These are phyloP conservation scores for Hippocampus barbouri DNA, from an alignment of 2,113 vertebrate genomes.

Conservation along the genomic window DNA sequence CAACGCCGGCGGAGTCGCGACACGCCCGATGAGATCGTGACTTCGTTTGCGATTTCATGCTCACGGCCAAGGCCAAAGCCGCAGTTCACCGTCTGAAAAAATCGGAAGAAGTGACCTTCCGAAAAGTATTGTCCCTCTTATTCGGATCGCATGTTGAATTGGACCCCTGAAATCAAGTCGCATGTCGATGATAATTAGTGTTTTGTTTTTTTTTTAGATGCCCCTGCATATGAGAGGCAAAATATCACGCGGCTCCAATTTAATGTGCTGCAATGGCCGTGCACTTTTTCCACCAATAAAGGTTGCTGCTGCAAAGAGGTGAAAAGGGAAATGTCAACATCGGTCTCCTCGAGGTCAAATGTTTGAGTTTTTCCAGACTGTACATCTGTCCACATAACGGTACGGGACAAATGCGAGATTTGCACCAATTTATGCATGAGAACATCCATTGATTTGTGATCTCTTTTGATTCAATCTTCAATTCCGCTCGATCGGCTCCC, in stretches of 20 bases:
- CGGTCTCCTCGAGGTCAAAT: not conserved
- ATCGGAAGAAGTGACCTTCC: too few relatives aligned
- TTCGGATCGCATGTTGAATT: not conserved
- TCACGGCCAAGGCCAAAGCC: too few relatives aligned
- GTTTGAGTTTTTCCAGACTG: not conserved
- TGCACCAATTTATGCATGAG: conserved; percentile 8
- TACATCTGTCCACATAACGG: conserved; percentile 14
- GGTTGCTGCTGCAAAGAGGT: too few relatives aligned
- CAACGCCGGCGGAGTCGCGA: too few relatives aligned
- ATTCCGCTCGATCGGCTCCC: conserved; percentile 33
- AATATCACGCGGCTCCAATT: not conserved
- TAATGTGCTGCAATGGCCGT: not conserved
- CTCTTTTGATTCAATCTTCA: conserved; percentile 20
- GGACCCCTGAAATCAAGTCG: not conserved
- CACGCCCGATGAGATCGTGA: too few relatives aligned
- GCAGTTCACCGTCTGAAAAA: too few relatives aligned
- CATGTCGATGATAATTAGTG: not conserved
- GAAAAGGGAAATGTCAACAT: not conserved
- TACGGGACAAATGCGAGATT: conserved; percentile 23
- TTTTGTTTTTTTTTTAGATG: not conserved
- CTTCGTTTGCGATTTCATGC: too few relatives aligned
- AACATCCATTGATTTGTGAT: not conserved
- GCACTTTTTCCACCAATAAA: not conserved
- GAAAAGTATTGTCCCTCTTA: too few relatives aligned
- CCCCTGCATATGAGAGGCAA: not conserved